phyloP scores from a whole-genome alignment of 2,113 vertebrate genomes.

The Elanus axillaris region DNA sequence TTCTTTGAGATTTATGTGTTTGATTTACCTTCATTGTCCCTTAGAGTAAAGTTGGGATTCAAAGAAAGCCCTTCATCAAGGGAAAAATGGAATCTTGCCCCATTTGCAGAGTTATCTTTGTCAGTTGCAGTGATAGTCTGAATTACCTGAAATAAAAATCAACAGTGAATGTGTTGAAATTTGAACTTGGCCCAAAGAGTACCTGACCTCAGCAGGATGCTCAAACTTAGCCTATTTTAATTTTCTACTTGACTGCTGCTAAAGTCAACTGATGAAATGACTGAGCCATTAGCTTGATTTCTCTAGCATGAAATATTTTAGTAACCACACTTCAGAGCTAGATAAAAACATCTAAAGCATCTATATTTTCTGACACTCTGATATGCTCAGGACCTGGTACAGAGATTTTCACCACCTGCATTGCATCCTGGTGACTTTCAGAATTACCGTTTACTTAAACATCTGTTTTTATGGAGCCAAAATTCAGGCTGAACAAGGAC shows the following conservation, averaged over 20 bases:
- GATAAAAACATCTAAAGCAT: background rate
- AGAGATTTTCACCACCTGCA: background rate
- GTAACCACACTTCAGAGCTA: background rate
- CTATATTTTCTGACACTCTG: background rate
- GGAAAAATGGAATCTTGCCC: constrained; percentile 88
- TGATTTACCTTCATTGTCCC: constrained; percentile 92
- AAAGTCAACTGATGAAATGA: background rate
- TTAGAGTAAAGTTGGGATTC: constrained; percentile 97
- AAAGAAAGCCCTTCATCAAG: constrained; percentile 78
- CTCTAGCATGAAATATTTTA: background rate
- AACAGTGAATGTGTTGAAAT: background rate
- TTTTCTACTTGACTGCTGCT: background rate
- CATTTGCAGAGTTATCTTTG: constrained; percentile 93
- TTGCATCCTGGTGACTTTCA: background rate
- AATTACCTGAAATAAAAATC: constrained; percentile 85
- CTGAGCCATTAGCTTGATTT: background rate
- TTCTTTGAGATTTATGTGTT: background rate
- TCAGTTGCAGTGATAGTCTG: constrained; percentile 92
- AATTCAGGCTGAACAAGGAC: background rate
- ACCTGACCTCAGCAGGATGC: background rate
- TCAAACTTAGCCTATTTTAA: background rate
- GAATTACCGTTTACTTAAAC: background rate
- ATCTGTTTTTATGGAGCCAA: background rate
- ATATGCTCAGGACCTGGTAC: background rate
- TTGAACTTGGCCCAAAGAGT: background rate